These are phyloP conservation scores for Nerophis ophidion DNA, from an alignment of 2,113 vertebrate genomes.

Conservation along the genomic window DNA sequence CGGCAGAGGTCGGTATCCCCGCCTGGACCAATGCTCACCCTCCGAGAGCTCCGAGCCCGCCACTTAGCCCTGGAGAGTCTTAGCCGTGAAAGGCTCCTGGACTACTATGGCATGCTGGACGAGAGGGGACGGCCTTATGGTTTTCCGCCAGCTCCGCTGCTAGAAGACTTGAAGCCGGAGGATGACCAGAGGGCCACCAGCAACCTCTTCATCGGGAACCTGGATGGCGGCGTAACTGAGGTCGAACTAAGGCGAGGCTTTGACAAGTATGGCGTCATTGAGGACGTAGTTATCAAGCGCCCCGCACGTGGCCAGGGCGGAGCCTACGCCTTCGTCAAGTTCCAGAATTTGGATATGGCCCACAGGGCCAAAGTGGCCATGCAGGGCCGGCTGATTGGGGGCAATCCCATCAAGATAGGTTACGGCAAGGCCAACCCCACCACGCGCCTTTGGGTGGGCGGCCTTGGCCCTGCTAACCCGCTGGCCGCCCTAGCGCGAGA, in stretches of 20 bases:
- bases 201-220: constrained; percentile 94
- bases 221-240: constrained; percentile 90
- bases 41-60: constrained; percentile 78
- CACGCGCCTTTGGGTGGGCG: constrained; percentile 94
- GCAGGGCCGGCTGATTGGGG: constrained; percentile 88
- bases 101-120: constrained; percentile 89
- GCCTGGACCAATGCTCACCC: constrained; percentile 72
- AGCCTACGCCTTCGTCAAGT: constrained; percentile 95
- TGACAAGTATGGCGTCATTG: constrained; percentile 93
- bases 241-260: constrained; percentile 86
- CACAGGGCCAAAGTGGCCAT: constrained; percentile 95
- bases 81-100: constrained; percentile 81
- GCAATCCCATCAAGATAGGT: constrained; percentile 94
- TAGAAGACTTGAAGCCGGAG: constrained; percentile 92
- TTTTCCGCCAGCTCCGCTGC: constrained; percentile 74
- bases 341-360: constrained; percentile 98
- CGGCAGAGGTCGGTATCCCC: constrained; percentile 88
- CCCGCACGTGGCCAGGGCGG: constrained; percentile 86
- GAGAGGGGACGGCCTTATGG: constrained; percentile 84
- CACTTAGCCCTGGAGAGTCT: constrained; percentile 82
- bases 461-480: constrained; percentile 85
- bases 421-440: constrained; percentile 96
- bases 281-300: constrained; percentile 95
- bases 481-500: constrained; percentile 89
- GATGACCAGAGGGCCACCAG: constrained; percentile 94